Percentiles rank a stretch among this genome's conserved stretches.
These are phyloP conservation scores for Leucophenga maculata DNA, from an alignment of 2,888 invertebrate species.

Conservation along the genomic window DNA sequence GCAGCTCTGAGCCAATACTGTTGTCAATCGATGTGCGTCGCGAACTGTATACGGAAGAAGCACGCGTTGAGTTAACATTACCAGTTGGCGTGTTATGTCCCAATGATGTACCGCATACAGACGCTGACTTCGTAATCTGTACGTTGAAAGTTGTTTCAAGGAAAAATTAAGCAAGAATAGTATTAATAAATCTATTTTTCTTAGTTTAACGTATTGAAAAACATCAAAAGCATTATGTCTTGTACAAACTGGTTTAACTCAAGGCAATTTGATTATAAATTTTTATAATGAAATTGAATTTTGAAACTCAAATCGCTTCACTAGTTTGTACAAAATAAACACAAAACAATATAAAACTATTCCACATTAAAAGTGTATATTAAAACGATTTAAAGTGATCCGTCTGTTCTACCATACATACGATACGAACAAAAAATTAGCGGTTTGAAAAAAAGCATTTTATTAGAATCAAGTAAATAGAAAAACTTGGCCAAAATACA, in stretches of 20 bases:
- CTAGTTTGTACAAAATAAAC: too few relatives aligned
- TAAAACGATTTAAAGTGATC: too few relatives aligned
- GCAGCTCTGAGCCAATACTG: conserved; percentile 64
- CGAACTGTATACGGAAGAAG: conserved; percentile 70
- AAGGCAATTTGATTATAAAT: conserved; percentile 33
- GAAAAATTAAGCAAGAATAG: conserved; percentile 21
- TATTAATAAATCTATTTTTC: not conserved
- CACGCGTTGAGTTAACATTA: conserved; percentile 57
- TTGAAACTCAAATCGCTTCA: too few relatives aligned
- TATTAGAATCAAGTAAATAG: too few relatives aligned
- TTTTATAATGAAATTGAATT: conserved; percentile 33
- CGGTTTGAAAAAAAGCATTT: not conserved
- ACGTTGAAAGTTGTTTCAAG: not conserved
- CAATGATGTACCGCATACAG: conserved; percentile 45
- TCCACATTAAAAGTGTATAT: too few relatives aligned
- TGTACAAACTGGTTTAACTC: not conserved
- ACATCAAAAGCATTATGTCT: conserved; percentile 34
- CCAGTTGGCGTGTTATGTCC: conserved; percentile 66
- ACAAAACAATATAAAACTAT: too few relatives aligned
- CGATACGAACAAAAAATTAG: conserved; percentile 29
- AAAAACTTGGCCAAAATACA: too few relatives aligned
- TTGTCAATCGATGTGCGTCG: conserved; percentile 70
- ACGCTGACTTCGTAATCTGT: conserved; percentile 46
- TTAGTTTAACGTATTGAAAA: not conserved
- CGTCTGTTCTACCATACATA: conserved; percentile 1